These are phyloP conservation scores for Agonum fuliginosum DNA, from an alignment of 2,888 invertebrate species.

Conservation along the genomic window DNA sequence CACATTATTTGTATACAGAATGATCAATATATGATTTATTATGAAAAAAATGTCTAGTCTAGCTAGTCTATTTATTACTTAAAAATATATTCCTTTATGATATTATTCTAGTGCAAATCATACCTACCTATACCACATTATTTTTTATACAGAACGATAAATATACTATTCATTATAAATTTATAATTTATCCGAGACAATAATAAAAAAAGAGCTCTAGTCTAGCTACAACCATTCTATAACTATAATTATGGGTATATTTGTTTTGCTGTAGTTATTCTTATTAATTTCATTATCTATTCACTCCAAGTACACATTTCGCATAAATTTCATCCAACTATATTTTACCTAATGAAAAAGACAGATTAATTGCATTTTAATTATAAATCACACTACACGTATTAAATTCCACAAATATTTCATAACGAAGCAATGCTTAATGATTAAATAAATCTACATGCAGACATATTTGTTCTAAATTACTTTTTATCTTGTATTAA, in stretches of 20 bases:
- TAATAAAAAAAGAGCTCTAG: too few species aligned
- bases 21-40: too few species aligned
- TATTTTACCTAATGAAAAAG: constrained; percentile 22
- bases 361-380: constrained; percentile 41
- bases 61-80: too few species aligned
- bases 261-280: not conserved
- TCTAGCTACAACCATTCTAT: too few species aligned
- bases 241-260: too few species aligned
- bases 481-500: constrained; percentile 28
- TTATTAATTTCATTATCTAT: constrained; percentile 27
- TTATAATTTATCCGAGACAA: too few species aligned
- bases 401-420: constrained; percentile 18
- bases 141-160: not conserved
- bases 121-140: too few species aligned
- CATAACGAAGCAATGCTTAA: constrained; percentile 13
- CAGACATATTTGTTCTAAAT: constrained; percentile 20
- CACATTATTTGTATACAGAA: too few species aligned
- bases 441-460: constrained; percentile 37
- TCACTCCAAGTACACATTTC: constrained; percentile 2
- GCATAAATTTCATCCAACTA: constrained; percentile 5
- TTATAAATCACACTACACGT: constrained; percentile 18
- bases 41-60: too few species aligned
- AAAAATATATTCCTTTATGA: too few species aligned
- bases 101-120: too few species aligned
- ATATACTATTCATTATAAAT: too few species aligned